phyloP scores from a whole-genome alignment of 2,797 vertebrate species.

The Hylomyscus alleni region DNA sequence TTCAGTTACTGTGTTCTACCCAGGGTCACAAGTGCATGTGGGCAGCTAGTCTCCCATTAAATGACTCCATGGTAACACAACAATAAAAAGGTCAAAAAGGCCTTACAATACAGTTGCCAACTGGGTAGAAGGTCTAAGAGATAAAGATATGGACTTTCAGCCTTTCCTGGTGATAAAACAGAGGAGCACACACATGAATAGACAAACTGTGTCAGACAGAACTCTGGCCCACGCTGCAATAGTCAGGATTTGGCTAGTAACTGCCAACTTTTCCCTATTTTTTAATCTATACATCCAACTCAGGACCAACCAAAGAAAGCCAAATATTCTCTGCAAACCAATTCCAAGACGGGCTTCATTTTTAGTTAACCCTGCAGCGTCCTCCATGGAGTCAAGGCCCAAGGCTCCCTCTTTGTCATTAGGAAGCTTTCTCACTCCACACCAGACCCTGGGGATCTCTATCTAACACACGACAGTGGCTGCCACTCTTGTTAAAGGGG shows the following conservation, averaged over 20 bases:
- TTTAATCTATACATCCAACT: background rate
- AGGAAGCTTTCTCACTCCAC: conserved; percentile 18
- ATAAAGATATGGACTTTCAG: background rate
- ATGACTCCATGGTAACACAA: conserved; percentile 16
- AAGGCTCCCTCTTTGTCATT: background rate
- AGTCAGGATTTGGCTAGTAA: background rate
- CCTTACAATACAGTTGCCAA: background rate
- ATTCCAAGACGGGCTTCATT: background rate
- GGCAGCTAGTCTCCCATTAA: conserved; percentile 14
- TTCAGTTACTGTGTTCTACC: background rate
- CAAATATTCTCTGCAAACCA: conserved; percentile 19
- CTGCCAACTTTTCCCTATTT: background rate
- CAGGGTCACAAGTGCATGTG: background rate
- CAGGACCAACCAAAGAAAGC: background rate
- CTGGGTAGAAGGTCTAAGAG: conserved; percentile 20
- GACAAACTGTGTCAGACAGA: background rate
- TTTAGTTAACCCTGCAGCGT: conserved; percentile 11
- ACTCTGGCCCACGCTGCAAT: background rate
- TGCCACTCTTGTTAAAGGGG: background rate
- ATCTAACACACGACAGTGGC: background rate
- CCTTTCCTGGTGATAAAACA: background rate
- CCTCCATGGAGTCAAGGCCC: background rate
- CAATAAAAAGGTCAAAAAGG: conserved; percentile 47
- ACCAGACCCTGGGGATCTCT: conserved; percentile 20
- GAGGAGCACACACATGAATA: background rate